Evolutionary conservation across 2,888 invertebrate genomes (phyloP), one percentile per base, ranked within the genome.

Genomic region (Microchrysa polita): DNA sequence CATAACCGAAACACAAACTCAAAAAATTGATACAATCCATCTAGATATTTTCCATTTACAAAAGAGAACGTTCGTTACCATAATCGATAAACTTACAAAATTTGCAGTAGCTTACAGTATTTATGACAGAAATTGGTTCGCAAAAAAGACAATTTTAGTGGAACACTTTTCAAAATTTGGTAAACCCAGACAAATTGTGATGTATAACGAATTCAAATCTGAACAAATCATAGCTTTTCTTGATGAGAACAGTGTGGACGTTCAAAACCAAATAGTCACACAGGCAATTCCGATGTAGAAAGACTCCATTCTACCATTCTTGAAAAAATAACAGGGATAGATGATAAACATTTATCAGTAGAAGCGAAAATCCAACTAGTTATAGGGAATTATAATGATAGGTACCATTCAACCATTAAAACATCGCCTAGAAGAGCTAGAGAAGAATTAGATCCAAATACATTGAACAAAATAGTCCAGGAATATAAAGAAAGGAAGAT

Each of bases 291-390:
- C 18, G 61, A 61, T 61, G 61, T 61, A 23, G 74, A 77, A 73
- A 74, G 76, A 53, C 40, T 77, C 20, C 77, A 77, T 63, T 77
- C 75, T 23, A 76, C 76, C 20, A 57, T 76, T 42, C 73, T 74
- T 73, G 75, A 76, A 72, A 77, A 77, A 65, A 67, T 74, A 59
- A 74, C 67, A 72, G 72, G 67, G 14, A 74, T 76, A 14, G 74
- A 74, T 18, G 74, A 74, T 69, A 69, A 59, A 12, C 48, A 71
- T 18, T 23, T 74, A 2, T 75, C 74, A 74, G 12, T 75, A 20
- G 75, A 76, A 74, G 63, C 60, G 71, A 76, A 75, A 67, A 61
- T 75, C 18, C 74, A 76, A 57, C 12, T 74, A 52, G 74, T 63
- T 34, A 16, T 77, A 72, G 67, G 73, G 67, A 76, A 76, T 52